Evolutionary conservation across 2,888 invertebrate species (phyloP).

Genomic region (Oscheius myriophilus): DNA sequence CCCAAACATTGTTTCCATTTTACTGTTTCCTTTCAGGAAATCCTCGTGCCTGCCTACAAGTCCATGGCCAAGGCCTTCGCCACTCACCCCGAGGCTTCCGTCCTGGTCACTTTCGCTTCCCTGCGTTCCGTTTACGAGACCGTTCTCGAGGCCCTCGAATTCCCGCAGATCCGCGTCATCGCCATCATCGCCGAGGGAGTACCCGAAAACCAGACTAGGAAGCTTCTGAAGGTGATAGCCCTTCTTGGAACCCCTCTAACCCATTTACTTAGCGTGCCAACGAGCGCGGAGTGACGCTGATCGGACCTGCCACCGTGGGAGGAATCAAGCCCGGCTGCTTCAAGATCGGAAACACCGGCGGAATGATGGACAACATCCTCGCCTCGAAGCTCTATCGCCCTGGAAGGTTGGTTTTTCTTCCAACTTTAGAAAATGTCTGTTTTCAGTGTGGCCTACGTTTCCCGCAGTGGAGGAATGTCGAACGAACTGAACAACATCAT

Average conservation of each 20-base stretch:
- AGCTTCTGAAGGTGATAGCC: slow-evolving; percentile 81
- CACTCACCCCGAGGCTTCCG: slow-evolving; percentile 92
- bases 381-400: slow-evolving; percentile 95
- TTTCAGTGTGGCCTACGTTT: slow-evolving; percentile 93
- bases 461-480: slow-evolving; percentile 98
- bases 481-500: slow-evolving; percentile 98
- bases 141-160: slow-evolving; percentile 90
- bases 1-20: background rate
- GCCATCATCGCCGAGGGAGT: slow-evolving; percentile 99
- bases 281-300: slow-evolving; percentile 85
- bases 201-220: slow-evolving; percentile 96
- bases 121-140: slow-evolving; percentile 96
- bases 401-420: slow-evolving; percentile 76
- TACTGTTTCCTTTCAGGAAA: slow-evolving; percentile 38
- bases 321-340: slow-evolving; percentile 98
- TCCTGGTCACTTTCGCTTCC: slow-evolving; percentile 94
- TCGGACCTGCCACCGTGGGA: slow-evolving; percentile 82
- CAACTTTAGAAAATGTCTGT: background rate
- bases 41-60: slow-evolving; percentile 82
- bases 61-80: slow-evolving; percentile 95
- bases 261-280: slow-evolving; percentile 72
- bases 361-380: slow-evolving; percentile 98
- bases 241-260: background rate
- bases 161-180: slow-evolving; percentile 85
- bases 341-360: slow-evolving; percentile 95